These are phyloP conservation scores for Hipposideros larvatus DNA, from an alignment of 2,797 vertebrate species.

Conservation along the genomic window DNA sequence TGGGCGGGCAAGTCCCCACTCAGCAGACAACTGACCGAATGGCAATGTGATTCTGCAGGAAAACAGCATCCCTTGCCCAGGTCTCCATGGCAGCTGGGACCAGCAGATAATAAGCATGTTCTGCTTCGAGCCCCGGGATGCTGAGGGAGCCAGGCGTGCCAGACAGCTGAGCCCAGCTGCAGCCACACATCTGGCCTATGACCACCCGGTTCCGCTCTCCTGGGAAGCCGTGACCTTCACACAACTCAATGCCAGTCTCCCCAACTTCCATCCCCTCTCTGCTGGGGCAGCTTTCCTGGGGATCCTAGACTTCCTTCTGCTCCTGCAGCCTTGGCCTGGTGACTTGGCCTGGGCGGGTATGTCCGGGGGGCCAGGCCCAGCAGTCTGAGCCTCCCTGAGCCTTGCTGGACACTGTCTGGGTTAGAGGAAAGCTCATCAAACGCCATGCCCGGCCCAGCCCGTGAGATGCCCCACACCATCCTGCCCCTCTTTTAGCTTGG, in stretches of 20 bases:
- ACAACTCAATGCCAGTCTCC: not conserved
- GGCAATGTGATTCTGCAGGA: not conserved
- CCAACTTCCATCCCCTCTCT: rapidly evolving
- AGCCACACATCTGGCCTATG: not conserved
- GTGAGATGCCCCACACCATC: not conserved
- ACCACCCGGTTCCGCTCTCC: not conserved
- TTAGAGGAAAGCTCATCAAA: not conserved
- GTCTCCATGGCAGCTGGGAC: conserved; percentile 44
- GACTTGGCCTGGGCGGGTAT: rapidly evolving
- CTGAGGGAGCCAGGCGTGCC: rapidly evolving
- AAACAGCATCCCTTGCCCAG: rapidly evolving
- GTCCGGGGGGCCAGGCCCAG: not conserved
- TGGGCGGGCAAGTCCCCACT: rapidly evolving
- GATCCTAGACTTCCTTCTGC: not conserved
- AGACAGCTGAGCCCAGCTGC: not conserved
- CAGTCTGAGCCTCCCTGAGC: not conserved
- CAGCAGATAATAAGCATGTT: not conserved
- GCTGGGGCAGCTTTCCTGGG: rapidly evolving
- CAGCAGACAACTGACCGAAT: not conserved
- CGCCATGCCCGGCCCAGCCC: rapidly evolving
- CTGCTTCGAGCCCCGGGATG: rapidly evolving
- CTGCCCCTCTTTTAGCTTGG: not conserved
- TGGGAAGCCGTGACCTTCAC: rapidly evolving
- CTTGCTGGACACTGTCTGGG: not conserved
- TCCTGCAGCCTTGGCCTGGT: not conserved